Conservation (phyloP, 2,113 vertebrate species). For the Tragelaphus scriptus region DNA sequence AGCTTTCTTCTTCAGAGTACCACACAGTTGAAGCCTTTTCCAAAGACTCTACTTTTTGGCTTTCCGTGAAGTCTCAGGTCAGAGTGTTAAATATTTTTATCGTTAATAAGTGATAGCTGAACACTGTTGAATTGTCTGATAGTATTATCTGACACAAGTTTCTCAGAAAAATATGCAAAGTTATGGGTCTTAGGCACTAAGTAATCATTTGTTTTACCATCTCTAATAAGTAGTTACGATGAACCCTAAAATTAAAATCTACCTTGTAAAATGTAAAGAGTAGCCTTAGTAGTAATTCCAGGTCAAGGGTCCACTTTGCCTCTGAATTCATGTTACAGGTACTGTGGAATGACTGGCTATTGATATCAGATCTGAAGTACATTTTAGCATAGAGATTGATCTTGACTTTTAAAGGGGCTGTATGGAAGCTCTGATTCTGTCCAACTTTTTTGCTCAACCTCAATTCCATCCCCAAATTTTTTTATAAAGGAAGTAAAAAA, state of each 20-base stretch:
- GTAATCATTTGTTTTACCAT: background rate
- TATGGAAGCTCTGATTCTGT: background rate
- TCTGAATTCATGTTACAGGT: background rate
- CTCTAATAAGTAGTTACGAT: background rate
- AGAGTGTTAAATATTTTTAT: background rate
- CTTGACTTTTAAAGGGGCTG: background rate
- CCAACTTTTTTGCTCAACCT: constrained; percentile 13
- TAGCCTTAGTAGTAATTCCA: background rate
- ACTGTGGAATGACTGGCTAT: background rate
- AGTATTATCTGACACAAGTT: background rate
- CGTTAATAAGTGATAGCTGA: background rate
- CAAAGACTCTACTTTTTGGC: background rate
- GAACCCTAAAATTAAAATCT: background rate
- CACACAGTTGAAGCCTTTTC: background rate
- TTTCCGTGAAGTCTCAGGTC: background rate
- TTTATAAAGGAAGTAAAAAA: background rate
- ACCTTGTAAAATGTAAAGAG: background rate
- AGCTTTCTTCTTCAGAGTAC: background rate
- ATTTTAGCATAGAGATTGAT: background rate
- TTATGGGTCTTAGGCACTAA: background rate
- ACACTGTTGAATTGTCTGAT: background rate
- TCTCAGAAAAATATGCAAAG: constrained; percentile 31
- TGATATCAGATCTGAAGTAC: background rate
- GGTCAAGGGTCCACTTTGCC: background rate
- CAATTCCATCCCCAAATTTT: background rate